Base-by-base conservation (phyloP, 2,888 invertebrate genomes). In the Cyaniris semiargus region DNA sequence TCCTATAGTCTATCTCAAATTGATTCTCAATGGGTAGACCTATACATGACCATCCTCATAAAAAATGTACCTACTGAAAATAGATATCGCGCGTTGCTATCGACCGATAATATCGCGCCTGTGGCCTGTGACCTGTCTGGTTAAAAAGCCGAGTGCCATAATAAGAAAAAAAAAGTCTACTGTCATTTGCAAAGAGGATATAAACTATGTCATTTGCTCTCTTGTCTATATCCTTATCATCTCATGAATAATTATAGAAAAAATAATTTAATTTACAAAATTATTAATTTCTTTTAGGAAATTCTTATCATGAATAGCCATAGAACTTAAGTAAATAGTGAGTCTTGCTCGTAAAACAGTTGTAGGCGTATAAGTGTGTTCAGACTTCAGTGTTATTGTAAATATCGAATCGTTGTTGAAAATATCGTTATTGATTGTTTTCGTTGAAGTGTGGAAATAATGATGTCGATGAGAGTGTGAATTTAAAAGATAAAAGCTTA, bases 361-460 rank as follows among this genome's bases (percentile, higher is more conserved):
- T 53, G 15, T 48, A 44, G 44, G 13, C 10, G 53, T 48, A 5
- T 48, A 48, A 0, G 66, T 66, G 66, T 66, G 66, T 27, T 66
- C 27, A 48, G 23, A 23, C 53, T 53, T 10, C 66, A 48, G 23
- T 48, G 74, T 53, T 21, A 21, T 8, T 74, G 15, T 53, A 53
- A 53, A 23, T 48, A 44, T 44, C 74, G 21, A 27, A 53, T 74
- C 74, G 38, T 74, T 23, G 48, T 74, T 83, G 82, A 85, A 86
- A 84, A 80, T 85, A 85, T 85, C 85, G 82, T 83, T 90, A 90
- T 90, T 88, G 90, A 90, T 90, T 80, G 79, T 80, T 79, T 80
- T 89, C 86, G 85, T 84, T 83, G 78, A 87, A 84, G 81, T 84
- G 85, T 86, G 86, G 86, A 88, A 86, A 86, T 86, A 86, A 86